These are phyloP conservation scores for Acleris emargana DNA, from an alignment of 2,888 invertebrate genomes.

Conservation along the genomic window DNA sequence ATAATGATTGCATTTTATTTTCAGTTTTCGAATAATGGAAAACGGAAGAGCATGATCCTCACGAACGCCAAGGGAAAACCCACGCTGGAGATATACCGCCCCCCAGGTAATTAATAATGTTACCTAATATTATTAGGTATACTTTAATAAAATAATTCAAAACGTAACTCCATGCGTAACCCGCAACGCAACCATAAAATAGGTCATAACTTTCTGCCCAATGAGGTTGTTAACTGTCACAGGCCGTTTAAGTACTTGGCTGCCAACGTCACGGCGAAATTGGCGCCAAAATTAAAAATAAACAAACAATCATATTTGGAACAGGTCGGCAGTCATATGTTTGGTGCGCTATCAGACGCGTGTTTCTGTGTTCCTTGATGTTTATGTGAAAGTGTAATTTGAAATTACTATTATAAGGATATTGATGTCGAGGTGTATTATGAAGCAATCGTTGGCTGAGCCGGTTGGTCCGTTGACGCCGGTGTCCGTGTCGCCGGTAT, in stretches of 20 bases:
- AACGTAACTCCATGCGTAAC: too few species aligned
- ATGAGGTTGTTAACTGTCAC: constrained; percentile 32
- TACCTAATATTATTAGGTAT: not conserved
- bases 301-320: constrained; percentile 80
- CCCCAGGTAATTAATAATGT: constrained; percentile 87
- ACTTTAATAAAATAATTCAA: constrained; percentile 6
- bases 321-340: constrained; percentile 78
- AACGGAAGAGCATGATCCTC: constrained; percentile 89
- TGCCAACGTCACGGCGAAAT: constrained; percentile 64
- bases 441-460: constrained; percentile 74
- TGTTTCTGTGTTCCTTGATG: constrained; percentile 49
- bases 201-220: not conserved
- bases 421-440: constrained; percentile 76
- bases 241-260: constrained; percentile 54
- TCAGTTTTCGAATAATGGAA: constrained; percentile 86
- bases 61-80: constrained; percentile 89
- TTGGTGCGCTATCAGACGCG: constrained; percentile 69
- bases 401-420: constrained; percentile 41
- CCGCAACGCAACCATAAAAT: not conserved
- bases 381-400: constrained; percentile 47
- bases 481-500: constrained; percentile 46
- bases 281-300: constrained; percentile 83
- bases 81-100: constrained; percentile 94
- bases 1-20: constrained; percentile 43
- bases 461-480: constrained; percentile 47